Conservation (phyloP, 1,140 invertebrate genomes). For the Drosophila nasuta region DNA sequence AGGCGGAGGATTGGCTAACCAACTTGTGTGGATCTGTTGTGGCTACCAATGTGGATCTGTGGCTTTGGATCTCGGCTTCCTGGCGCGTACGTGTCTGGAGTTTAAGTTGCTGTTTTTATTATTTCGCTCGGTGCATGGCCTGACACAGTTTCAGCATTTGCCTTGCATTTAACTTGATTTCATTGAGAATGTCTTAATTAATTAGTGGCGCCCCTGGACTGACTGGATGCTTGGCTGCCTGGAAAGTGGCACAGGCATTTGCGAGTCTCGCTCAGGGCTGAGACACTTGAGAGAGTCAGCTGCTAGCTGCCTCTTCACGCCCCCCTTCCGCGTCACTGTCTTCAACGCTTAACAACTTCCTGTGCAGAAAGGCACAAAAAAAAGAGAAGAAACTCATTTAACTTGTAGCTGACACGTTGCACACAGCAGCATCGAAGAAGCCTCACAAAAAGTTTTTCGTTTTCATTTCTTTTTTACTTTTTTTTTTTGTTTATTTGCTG, state of each 20-base stretch:
- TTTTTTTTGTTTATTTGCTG: constrained; percentile 22
- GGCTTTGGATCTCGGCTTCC: constrained; percentile 48
- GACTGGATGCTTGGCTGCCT: constrained; percentile 10
- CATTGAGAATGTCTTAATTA: constrained; percentile 82
- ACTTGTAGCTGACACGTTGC: constrained; percentile 69
- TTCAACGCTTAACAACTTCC: constrained; percentile 44
- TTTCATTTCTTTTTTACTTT: constrained; percentile 31
- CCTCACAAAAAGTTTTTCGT: constrained; percentile 53
- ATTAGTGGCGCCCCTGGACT: constrained; percentile 54
- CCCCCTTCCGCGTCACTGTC: neutral
- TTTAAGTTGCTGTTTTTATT: constrained; percentile 40
- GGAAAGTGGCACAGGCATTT: constrained; percentile 48
- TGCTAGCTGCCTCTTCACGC: neutral
- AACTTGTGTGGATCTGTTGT: constrained; percentile 10
- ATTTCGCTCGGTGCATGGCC: constrained; percentile 48
- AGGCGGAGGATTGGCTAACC: constrained; percentile 44
- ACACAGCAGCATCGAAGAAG: constrained; percentile 14
- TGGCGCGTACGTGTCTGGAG: constrained; percentile 77
- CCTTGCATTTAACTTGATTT: constrained; percentile 71
- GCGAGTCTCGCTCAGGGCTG: constrained; percentile 26
- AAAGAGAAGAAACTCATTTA: constrained; percentile 67
- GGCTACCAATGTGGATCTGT: neutral
- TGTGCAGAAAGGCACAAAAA: constrained; percentile 28
- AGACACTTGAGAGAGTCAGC: constrained; percentile 26
- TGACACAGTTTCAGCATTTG: constrained; percentile 78